Evolutionary conservation across 2,888 invertebrate species (phyloP).

Genomic region (Cryptocheilus praepositus): DNA sequence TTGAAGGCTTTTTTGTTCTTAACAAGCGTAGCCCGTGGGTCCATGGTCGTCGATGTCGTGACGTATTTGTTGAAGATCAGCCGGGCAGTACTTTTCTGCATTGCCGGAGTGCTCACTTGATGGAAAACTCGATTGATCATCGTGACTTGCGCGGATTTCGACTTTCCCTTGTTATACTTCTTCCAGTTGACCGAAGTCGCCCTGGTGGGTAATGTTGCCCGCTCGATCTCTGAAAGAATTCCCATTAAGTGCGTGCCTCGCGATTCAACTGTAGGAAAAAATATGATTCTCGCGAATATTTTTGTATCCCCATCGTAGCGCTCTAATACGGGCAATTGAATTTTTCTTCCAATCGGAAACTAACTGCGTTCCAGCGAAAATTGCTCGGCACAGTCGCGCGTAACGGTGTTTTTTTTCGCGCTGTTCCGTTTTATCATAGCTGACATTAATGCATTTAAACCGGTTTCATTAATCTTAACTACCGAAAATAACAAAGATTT

Average conservation of each 20-base stretch:
- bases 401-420: not conserved
- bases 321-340: not conserved
- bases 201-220: conserved; percentile 57
- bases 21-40: conserved; percentile 62
- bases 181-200: conserved; percentile 59
- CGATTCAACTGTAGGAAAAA: not conserved
- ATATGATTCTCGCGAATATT: not conserved
- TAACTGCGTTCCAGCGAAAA: no score
- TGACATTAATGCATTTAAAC: no score
- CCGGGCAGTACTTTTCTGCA: conserved; percentile 66
- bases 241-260: not conserved
- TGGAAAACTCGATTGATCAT: conserved; percentile 59
- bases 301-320: not conserved
- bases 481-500: no score
- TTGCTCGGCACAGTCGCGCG: no score
- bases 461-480: no score
- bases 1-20: conserved; percentile 67
- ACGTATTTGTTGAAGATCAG: conserved; percentile 57
- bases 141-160: conserved; percentile 56
- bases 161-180: conserved; percentile 57
- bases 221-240: conserved; percentile 61
- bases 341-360: not conserved
- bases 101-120: conserved; percentile 66
- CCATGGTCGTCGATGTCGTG: conserved; percentile 61
- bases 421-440: not conserved